Base-by-base conservation (phyloP, 2,888 invertebrate genomes). In the Cacoxenus indagator region DNA sequence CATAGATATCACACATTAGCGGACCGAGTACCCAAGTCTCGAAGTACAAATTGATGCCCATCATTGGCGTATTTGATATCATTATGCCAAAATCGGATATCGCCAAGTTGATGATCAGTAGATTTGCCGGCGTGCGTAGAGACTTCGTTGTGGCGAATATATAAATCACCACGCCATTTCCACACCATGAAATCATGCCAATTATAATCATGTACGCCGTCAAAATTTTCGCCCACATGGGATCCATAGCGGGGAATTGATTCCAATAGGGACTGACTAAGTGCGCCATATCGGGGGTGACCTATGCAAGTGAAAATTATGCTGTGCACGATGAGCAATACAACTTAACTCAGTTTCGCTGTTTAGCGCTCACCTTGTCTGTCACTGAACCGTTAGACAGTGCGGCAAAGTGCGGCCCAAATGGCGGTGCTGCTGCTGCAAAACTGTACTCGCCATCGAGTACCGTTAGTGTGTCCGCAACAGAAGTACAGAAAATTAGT, bases 81-180 rank as follows among this genome's bases (percentile, higher is more conserved):
- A 96, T 96, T 94, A 96, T 96, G 74, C 93, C 90, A 85, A 96
- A 95, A 68, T 87, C 87, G 67, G 96, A 95, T 87, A 97, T 92
- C 45, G 97, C 97, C 84, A 97, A 90, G 89, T 97, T 97, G 71
- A 97, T 93, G 70, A 97, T 94, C 77, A 97, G 90, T 79, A 97
- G 90, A 88, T 97, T 97, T 74, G 97, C 96, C 59, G 97, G 97
- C 45, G 96, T 96, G 79, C 95, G 92, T 69, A 97, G 73, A 2
- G 87, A 82, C 81, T 87, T 88, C 55, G 88, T 88, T 59, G 87
- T 87, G 72, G 87, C 82, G 68, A 88, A 88, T 70, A 88, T 87
- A 62, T 85, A 88, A 67, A 88, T 85, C 68, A 88, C 88, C 64
- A 85, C 82, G 70, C 88, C 86, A 77, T 88, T 88, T 69, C 88